Evolutionary conservation across 2,113 vertebrate genomes (phyloP).

Genomic region (Zapus hudsonius): DNA sequence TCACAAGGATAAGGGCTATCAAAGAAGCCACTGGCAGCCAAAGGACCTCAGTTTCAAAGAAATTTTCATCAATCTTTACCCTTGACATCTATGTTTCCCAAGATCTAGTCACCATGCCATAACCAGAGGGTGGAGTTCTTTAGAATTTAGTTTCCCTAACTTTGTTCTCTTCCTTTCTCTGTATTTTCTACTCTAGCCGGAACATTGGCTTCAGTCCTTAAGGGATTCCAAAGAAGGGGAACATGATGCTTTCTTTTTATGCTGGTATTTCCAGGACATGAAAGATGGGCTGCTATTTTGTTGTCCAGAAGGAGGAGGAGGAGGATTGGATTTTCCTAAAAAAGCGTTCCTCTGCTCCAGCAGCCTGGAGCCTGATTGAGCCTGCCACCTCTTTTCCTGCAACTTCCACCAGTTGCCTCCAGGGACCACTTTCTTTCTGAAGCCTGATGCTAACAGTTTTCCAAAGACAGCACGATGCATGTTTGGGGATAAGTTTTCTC

Average conservation of each 20-base stretch:
- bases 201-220: conserved; percentile 8
- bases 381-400: conserved; percentile 30
- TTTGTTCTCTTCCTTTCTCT: background rate
- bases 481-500: conserved; percentile 68
- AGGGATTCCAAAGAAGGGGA: conserved; percentile 36
- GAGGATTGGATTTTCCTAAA: conserved; percentile 7
- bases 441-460: conserved; percentile 57
- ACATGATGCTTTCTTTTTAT: background rate
- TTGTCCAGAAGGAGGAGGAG: conserved; percentile 34
- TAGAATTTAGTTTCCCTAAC: background rate
- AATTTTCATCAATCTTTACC: conserved; percentile 33
- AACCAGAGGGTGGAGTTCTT: background rate
- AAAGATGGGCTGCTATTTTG: background rate
- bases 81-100: conserved; percentile 15
- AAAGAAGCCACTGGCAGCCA: background rate
- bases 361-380: background rate
- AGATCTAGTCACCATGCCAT: background rate
- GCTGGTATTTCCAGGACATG: conserved; percentile 8
- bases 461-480: conserved; percentile 61
- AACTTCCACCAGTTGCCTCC: conserved; percentile 37
- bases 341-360: background rate
- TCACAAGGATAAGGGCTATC: background rate
- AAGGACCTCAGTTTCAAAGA: conserved; percentile 32
- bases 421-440: conserved; percentile 55
- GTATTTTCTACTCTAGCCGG: background rate